Evolutionary conservation across 1,140 invertebrate species (phyloP).

Genomic region (Drosophila guanche): DNA sequence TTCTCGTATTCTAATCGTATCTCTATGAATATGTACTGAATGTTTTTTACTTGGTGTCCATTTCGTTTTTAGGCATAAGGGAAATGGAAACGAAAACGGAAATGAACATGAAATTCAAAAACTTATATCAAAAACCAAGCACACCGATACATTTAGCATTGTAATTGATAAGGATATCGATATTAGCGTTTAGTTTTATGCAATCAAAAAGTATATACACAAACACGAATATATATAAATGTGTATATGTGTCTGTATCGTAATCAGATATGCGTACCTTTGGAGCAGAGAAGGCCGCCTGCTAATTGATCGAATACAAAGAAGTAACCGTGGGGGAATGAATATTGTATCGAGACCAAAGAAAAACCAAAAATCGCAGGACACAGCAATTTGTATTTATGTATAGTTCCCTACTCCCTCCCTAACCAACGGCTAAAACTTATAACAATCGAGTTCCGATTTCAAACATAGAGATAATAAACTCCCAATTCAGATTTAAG

Average conservation of each 20-base stretch:
- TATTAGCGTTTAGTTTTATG: constrained; percentile 53
- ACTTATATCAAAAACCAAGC: constrained; percentile 77
- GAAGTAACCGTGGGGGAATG: constrained; percentile 22
- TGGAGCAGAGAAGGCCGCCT: constrained; percentile 30
- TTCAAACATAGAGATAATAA: constrained; percentile 37
- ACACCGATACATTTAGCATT: constrained; percentile 79
- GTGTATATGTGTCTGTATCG: constrained; percentile 50
- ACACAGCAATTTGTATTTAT: constrained; percentile 75
- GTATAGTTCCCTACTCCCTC: constrained; percentile 34
- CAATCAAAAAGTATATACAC: constrained; percentile 42
- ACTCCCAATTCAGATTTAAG: too few relatives aligned
- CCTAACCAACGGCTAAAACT: constrained; percentile 42
- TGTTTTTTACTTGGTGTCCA: constrained; percentile 77
- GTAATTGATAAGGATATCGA: constrained; percentile 55
- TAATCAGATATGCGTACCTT: constrained; percentile 74
- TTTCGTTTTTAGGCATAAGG: constrained; percentile 45
- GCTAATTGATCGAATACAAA: constrained; percentile 31
- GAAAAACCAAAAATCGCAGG: constrained; percentile 43
- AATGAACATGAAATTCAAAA: constrained; percentile 46
- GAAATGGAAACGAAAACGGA: constrained; percentile 31
- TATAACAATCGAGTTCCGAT: constrained; percentile 77
- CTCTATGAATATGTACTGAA: constrained; percentile 67
- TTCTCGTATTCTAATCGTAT: constrained; percentile 52
- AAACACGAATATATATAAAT: constrained; percentile 21
- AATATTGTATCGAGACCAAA: constrained; percentile 68